Conservation (phyloP, 2,113 vertebrate genomes). For the Chrysochloris asiatica region DNA sequence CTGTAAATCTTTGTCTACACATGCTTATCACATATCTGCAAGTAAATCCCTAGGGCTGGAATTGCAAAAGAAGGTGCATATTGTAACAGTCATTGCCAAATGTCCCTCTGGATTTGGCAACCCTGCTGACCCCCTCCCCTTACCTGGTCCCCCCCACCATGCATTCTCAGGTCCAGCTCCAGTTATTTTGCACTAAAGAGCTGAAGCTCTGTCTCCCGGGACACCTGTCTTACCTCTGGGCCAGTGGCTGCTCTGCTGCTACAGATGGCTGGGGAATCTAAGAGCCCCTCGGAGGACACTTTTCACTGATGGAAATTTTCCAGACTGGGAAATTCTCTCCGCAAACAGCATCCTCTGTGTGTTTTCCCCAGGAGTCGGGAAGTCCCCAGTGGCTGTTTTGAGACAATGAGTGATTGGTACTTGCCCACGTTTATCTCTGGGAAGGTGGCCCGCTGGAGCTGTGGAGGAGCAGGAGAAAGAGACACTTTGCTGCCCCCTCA, state of each 20-base stretch:
- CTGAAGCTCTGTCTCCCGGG: neutral
- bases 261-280: slow-evolving; percentile 16
- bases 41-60: neutral
- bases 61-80: neutral
- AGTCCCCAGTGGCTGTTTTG: slow-evolving; percentile 1
- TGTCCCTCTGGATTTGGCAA: neutral
- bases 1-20: neutral
- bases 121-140: neutral
- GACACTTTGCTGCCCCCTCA: neutral
- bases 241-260: neutral
- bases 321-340: neutral
- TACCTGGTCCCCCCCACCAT: neutral
- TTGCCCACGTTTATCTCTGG: neutral
- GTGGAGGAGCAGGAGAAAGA: neutral
- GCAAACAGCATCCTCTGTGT: neutral
- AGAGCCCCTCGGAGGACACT: neutral
- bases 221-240: neutral
- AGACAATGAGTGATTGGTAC: neutral
- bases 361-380: neutral
- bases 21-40: no score
- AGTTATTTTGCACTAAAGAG: neutral
- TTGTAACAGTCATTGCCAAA: neutral
- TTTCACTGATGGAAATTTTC: neutral
- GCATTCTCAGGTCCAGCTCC: neutral
- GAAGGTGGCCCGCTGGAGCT: neutral